phyloP scores from a whole-genome alignment of 2,797 vertebrate genomes.

The Melanotaenia nigrans region DNA sequence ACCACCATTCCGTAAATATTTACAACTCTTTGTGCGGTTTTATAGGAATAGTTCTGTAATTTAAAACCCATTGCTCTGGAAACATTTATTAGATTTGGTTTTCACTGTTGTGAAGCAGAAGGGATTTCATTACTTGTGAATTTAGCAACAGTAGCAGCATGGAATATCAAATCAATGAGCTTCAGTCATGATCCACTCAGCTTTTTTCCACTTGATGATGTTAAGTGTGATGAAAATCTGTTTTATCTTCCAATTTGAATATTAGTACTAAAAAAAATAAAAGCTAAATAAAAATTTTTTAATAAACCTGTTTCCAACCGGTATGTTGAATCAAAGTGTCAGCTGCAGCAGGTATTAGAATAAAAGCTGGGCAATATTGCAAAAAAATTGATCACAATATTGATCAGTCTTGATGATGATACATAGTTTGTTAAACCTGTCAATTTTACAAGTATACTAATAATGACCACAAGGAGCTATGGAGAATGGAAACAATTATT shows the following conservation, averaged over 20 bases:
- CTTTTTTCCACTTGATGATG: background rate
- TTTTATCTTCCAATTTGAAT: conserved; percentile 14
- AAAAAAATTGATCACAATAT: too few relatives aligned
- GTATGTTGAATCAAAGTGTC: too few relatives aligned
- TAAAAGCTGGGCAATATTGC: too few relatives aligned
- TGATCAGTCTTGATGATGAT: too few relatives aligned
- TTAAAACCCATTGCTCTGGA: background rate
- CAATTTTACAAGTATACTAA: too few relatives aligned
- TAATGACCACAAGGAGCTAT: too few relatives aligned
- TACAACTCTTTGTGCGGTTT: conserved; percentile 33
- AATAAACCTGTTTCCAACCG: too few relatives aligned
- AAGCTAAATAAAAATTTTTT: too few relatives aligned
- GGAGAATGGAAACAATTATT: too few relatives aligned
- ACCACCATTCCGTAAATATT: conserved; percentile 50
- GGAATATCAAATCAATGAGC: background rate
- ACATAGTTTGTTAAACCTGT: too few relatives aligned
- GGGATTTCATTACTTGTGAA: background rate
- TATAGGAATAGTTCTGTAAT: conserved; percentile 10
- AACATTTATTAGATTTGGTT: conserved; percentile 6
- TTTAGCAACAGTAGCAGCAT: background rate
- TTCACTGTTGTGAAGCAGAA: conserved; percentile 5
- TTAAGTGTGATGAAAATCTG: background rate
- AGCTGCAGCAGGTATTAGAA: too few relatives aligned
- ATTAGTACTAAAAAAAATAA: too few relatives aligned
- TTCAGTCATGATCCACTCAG: conserved; percentile 20